Evolutionary conservation across 2,888 invertebrate species (phyloP).

Genomic region (Arrhopalites spinosus): DNA sequence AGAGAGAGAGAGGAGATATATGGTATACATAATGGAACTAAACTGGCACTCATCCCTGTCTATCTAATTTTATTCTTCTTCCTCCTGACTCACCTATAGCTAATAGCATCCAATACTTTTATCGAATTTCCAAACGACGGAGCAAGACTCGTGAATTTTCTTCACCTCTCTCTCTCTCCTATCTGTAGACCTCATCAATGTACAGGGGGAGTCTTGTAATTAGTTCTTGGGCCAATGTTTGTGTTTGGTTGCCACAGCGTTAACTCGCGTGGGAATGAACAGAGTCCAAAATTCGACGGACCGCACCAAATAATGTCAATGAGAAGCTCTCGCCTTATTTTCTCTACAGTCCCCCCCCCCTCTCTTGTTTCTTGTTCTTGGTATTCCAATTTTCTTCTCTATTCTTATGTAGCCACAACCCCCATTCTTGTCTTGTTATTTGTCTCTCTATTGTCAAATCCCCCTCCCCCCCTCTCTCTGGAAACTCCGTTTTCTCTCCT

Average conservation of each 20-base stretch:
- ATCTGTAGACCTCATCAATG: not conserved
- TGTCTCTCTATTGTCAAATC: not conserved
- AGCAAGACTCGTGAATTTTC: not conserved
- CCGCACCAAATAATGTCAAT: constrained; percentile 31
- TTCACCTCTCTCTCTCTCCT: not conserved
- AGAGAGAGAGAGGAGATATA: not conserved
- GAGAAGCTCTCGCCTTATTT: not conserved
- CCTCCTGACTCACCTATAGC: not conserved
- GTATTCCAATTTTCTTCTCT: constrained; percentile 3
- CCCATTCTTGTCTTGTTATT: not conserved
- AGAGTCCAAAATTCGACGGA: constrained; percentile 12
- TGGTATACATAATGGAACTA: not conserved
- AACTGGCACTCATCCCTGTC: not conserved
- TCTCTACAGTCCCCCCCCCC: not conserved
- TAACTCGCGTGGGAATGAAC: constrained; percentile 39
- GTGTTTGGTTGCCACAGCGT: constrained; percentile 39
- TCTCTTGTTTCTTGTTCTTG: not conserved
- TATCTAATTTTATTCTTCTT: not conserved
- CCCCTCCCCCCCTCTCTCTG: not conserved
- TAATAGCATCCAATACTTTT: not conserved
- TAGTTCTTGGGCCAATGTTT: constrained; percentile 37
- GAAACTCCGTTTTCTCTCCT: not conserved
- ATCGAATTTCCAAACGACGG: not conserved
- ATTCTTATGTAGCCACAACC: not conserved
- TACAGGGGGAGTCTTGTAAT: constrained; percentile 29